These are phyloP conservation scores for Porites lutea DNA, from an alignment of 64 coral and sea anemone species.

Conservation along the genomic window DNA sequence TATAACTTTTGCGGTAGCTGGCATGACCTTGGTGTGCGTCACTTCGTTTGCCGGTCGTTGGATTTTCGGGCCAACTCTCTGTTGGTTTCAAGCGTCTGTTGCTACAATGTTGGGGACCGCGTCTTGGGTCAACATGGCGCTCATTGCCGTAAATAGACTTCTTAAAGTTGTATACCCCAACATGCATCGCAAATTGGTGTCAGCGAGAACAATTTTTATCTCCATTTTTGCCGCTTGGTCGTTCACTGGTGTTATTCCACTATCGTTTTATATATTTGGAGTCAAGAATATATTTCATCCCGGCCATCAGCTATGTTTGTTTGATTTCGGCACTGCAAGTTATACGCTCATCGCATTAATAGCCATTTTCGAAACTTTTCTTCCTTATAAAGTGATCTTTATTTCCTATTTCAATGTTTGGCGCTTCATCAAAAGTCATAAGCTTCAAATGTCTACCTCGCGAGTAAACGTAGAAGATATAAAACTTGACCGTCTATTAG, in stretches of 20 bases:
- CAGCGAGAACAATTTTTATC: background rate
- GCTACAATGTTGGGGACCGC: constrained; percentile 29
- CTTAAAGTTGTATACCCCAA: constrained; percentile 29
- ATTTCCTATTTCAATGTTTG: constrained; percentile 37
- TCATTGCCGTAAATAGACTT: constrained; percentile 29
- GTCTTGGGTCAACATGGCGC: background rate
- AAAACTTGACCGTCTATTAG: constrained; percentile 9
- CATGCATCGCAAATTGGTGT: constrained; percentile 16
- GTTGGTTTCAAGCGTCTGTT: constrained; percentile 30
- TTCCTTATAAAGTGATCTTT: constrained; percentile 30
- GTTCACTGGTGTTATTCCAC: background rate
- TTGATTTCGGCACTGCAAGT: constrained; percentile 22
- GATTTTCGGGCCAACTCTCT: background rate
- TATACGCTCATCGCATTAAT: background rate
- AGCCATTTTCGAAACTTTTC: constrained; percentile 12
- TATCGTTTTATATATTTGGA: constrained; percentile 2
- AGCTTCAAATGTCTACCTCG: background rate
- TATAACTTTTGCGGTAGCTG: background rate
- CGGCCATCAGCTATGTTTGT: constrained; percentile 5
- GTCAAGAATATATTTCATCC: constrained; percentile 26
- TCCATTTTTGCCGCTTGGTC: constrained; percentile 20
- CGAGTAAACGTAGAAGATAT: constrained; percentile 4
- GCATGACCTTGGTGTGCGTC: background rate
- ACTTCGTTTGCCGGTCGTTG: background rate
- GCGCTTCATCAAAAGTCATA: constrained; percentile 8